Evolutionary conservation across 92 coral and sea anemone genomes (phyloP), one percentile per base, ranked within the genome.

Genomic region (Parazoanthus swiftii): DNA sequence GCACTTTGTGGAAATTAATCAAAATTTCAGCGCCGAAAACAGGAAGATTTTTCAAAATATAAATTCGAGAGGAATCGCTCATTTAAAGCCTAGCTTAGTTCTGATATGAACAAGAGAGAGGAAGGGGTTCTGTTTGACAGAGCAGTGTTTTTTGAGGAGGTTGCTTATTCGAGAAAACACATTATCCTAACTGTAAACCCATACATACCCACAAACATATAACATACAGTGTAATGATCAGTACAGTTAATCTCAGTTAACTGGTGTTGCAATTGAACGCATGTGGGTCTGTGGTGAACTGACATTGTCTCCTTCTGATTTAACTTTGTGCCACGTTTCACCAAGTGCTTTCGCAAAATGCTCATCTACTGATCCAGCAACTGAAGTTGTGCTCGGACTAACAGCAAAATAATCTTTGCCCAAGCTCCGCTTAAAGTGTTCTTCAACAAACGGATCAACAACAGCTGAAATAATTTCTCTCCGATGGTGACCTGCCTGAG

Each of bases 301-400:
- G 33, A 92, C 86, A 86, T 82, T 81, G 65, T 90, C 65, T 15
- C 89, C 84, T 21, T 81, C 86, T 76, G 90, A 51, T 80, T 88
- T 91, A n/a, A 97, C 88, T 85, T 95, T 93, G 65, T 92, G 92
- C 97, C 97, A 97, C 0, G 93, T 92, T 18, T 97, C 97, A 3
- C 99, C 99, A 36, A 97, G 91, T 26, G 99, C 98, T 91, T 93
- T 94, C 3, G 99, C 98, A 92, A 97, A 97, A 85, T 97, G 99
- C 79, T 97, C 99, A 88, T 97, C 99, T 44, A 97, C 99, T 66
- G 99, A 97, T 35, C 97, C 99, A 74, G 95, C 94, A 4, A 92
- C 94, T 29, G 98, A 89, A 77, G 83, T 91, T 42, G 95, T 81
- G 18, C 92, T 89, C 43, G 98, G 97, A 86, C 94, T 95, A 42